Conservation (phyloP, 2,888 invertebrate species). For the Exephanes ischioxanthus region DNA sequence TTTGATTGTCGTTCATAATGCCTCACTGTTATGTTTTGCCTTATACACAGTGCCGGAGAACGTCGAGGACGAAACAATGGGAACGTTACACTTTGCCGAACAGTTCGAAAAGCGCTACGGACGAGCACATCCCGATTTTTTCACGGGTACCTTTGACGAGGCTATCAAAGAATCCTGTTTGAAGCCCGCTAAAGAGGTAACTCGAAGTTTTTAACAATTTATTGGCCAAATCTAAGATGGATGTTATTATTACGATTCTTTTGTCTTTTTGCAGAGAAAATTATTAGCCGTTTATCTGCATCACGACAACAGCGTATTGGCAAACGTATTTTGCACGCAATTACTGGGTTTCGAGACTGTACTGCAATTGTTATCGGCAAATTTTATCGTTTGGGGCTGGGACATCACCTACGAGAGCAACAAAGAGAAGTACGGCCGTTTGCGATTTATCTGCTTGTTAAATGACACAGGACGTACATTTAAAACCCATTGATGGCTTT, state of each 20-base stretch:
- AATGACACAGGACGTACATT: background rate
- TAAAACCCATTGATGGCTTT: background rate
- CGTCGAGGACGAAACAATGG: constrained; percentile 93
- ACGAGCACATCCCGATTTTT: constrained; percentile 94
- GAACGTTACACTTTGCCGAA: constrained; percentile 94
- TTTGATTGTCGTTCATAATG: background rate
- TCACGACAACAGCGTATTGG: constrained; percentile 97
- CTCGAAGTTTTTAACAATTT: background rate
- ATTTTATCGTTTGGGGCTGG: constrained; percentile 99
- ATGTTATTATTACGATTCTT: background rate
- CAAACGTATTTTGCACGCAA: constrained; percentile 99
- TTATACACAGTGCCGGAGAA: constrained; percentile 91
- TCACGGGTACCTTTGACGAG: constrained; percentile 95
- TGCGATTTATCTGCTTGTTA: background rate
- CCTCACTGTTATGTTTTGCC: background rate
- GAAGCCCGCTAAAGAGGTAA: constrained; percentile 94
- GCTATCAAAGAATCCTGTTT: constrained; percentile 96
- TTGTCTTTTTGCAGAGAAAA: constrained; percentile 90
- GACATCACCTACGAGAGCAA: constrained; percentile 96
- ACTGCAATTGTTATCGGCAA: constrained; percentile 94
- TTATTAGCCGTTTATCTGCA: constrained; percentile 98
- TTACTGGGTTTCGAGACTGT: constrained; percentile 96
- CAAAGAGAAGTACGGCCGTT: constrained; percentile 88
- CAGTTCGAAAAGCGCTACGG: constrained; percentile 95
- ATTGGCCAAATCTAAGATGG: background rate